Evolutionary conservation across 2,797 vertebrate species (phyloP), one percentile per base, ranked within the genome.

Genomic region (Cossypha dichroa): DNA sequence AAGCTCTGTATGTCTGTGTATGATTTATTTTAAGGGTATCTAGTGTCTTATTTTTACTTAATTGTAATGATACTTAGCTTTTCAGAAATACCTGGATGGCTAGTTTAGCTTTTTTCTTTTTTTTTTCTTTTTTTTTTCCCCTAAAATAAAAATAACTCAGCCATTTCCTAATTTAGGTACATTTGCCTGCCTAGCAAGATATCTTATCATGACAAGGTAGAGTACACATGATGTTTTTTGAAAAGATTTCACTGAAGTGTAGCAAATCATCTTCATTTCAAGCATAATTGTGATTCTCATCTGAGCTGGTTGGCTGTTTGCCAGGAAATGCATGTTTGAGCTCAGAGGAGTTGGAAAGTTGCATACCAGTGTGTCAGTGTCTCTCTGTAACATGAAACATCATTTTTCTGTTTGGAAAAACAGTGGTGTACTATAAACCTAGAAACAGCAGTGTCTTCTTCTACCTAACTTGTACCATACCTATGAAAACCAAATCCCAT

Each of bases 221-320:
- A 31, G 40, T 63, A 45, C 31, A 63, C 19, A 20, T 13, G 5
- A 60, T 77, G 66, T 46, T 91, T 88, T 91, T 43, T 31, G 48
- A 73, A 88, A 86, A 56, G 48, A 60, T 82, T 87, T 83, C 64
- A 66, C 46, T 80, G 64, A 49, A 55, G 46, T 51, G 13, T 63
- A 70, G 60, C 62, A 87, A 80, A 87, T 89, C 70, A 74, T 59
- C 60, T 93, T 92, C 67, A 70, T 83, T 67, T 92, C 62, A 80
- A 67, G 33, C 34, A 22, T 67, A 60, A 73, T 36, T 73, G 28
- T 82, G 73, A 75, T 63, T 90, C 46, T 77, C 1, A 0, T 80
- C 45, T 56, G 52, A 56, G 18, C 75, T 82, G 29, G 8, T 46
- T 90, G 92, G 63, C 46, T 40, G 10, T 41, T 92, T 92, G 55